phyloP scores from a whole-genome alignment of 2,113 vertebrate species.

The Glaucomys volans region DNA sequence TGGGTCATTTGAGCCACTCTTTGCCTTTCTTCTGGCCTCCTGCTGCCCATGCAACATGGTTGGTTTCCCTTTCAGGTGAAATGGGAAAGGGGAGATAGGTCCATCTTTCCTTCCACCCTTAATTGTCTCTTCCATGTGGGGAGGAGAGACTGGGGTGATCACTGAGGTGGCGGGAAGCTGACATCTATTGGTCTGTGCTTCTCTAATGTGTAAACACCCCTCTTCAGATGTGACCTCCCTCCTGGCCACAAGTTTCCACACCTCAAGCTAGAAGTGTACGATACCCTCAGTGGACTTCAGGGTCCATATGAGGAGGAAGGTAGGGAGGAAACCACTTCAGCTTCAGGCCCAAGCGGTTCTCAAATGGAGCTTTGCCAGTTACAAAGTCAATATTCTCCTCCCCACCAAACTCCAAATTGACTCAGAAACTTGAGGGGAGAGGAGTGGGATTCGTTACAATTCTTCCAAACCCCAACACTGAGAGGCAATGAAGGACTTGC shows the following conservation, averaged over 20 bases:
- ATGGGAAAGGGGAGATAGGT: not conserved
- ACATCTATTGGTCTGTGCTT: not conserved
- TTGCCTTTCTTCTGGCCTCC: not conserved
- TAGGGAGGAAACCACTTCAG: not conserved
- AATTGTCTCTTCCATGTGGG: not conserved
- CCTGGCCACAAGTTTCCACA: not conserved
- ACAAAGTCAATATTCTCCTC: not conserved
- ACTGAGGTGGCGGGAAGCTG: not conserved
- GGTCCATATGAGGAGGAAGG: not conserved
- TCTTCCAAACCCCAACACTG: not conserved
- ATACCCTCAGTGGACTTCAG: not conserved
- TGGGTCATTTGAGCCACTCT: not conserved
- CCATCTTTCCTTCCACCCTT: not conserved
- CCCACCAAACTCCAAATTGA: not conserved
- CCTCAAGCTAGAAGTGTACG: not conserved
- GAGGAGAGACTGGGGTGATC: not conserved
- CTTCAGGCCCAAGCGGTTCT: not conserved
- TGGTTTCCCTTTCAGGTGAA: not conserved
- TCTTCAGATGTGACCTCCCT: not conserved
- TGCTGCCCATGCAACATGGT: not conserved
- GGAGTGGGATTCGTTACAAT: not conserved
- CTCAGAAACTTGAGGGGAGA: not conserved
- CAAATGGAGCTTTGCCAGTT: not conserved
- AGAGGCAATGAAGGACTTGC: constrained; percentile 2
- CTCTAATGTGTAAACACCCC: not conserved